phyloP scores from a whole-genome alignment of 64 coral and sea anemone species.

The Astreopora myriophthalma region DNA sequence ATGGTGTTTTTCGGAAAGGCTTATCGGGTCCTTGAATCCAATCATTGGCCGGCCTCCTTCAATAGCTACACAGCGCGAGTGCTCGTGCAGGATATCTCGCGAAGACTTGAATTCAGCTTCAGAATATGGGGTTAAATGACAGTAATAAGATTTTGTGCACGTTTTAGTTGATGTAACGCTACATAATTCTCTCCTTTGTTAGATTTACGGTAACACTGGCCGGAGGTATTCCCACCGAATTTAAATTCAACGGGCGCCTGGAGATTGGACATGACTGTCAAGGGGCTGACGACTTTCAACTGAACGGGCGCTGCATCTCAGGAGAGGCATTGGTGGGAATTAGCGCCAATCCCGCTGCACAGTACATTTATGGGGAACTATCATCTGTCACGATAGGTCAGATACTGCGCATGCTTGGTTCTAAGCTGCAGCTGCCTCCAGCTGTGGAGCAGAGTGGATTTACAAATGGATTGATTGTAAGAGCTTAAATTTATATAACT shows the following conservation, averaged over 20 bases:
- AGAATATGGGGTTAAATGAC: no score
- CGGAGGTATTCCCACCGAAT: slow-evolving; percentile 71
- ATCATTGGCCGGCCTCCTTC: no score
- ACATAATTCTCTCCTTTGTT: no score
- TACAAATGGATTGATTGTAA: slow-evolving; percentile 77
- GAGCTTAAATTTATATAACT: neutral
- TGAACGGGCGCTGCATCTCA: slow-evolving; percentile 69
- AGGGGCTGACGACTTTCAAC: slow-evolving; percentile 61
- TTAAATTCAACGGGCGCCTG: slow-evolving; percentile 69
- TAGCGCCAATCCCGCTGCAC: slow-evolving; percentile 58
- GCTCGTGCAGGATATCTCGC: no score
- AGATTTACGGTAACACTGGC: slow-evolving; percentile 68
- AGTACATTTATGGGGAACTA: slow-evolving; percentile 80
- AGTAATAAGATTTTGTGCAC: no score
- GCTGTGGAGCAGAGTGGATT: slow-evolving; percentile 79
- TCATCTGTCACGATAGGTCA: slow-evolving; percentile 77
- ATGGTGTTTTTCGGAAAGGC: no score
- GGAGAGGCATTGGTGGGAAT: slow-evolving; percentile 71
- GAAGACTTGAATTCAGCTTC: no score
- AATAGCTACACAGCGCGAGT: no score
- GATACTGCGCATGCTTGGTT: slow-evolving; percentile 82
- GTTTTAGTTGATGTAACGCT: neutral
- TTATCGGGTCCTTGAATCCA: no score
- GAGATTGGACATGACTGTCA: slow-evolving; percentile 77
- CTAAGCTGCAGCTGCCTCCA: slow-evolving; percentile 75